Evolutionary conservation across 2,113 vertebrate genomes (phyloP), one percentile per base, ranked within the genome.

Genomic region (Lepidothrix coronata): DNA sequence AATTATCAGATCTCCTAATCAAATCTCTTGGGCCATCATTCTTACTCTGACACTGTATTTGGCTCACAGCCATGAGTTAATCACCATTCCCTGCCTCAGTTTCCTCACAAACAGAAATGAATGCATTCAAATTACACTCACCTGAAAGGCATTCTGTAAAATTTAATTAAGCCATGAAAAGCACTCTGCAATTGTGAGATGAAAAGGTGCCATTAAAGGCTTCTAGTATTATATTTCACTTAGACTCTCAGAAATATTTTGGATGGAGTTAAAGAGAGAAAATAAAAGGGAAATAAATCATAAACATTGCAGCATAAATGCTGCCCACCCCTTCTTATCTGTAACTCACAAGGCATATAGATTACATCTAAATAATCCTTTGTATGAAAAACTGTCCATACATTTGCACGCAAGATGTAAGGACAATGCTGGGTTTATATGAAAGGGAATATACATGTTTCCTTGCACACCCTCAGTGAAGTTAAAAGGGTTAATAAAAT

Each of bases 401-500:
- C 96, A 96, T 96, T 97, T 96, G 96, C 96, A 92, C 49, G 0
- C 95, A 97, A 97, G 95, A 96, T 97, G 92, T 93, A 94, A 95
- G 79, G 92, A 96, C 96, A 90, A 93, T 44, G 52, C 54, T 77
- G 33, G 65, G 57, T 97, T 96, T 95, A 95, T 93, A 81, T 81
- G 93, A 95, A 95, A 92, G 74, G 31, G 92, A 97, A 95, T 93
- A 92, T 94, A 93, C 91, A 84, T 73, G 90, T 93, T 96, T 92
- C 79, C 76, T 85, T 89, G 82, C 93, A 96, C 76, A 83, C 85
- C 70, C 95, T 93, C 79, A 84, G 86, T 81, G 93, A 95, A 96
- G 88, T 95, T 94, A 93, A 96, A 97, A 91, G 96, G 96, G 95
- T 97, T 97, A 96, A 97, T 96, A 97, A 96, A 97, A 96, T 96